Conservation (phyloP, 2,888 invertebrate species). For the Furcula furcula region DNA sequence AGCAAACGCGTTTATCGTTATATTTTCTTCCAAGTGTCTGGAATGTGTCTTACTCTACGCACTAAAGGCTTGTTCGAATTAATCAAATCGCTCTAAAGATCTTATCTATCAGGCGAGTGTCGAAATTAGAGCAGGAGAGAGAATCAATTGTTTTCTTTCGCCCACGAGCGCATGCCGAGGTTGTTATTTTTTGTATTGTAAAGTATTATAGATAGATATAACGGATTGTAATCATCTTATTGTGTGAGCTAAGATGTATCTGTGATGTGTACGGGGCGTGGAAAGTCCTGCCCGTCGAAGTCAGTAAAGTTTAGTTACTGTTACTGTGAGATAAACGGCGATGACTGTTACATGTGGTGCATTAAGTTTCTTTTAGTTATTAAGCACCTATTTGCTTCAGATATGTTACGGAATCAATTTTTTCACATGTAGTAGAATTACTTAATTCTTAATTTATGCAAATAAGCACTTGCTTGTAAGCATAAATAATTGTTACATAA, state of each 20-base stretch:
- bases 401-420: too few species aligned
- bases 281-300: slow-evolving; percentile 34
- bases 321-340: too few species aligned
- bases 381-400: too few species aligned
- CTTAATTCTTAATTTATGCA: too few species aligned
- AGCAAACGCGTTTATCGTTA: too few species aligned
- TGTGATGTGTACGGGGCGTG: slow-evolving; percentile 36
- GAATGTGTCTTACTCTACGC: slow-evolving; percentile 46
- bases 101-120: slow-evolving; percentile 57
- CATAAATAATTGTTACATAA: too few species aligned
- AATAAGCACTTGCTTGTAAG: too few species aligned
- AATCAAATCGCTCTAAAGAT: slow-evolving; percentile 75
- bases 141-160: slow-evolving; percentile 77
- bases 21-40: not conserved
- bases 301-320: not conserved
- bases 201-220: slow-evolving; percentile 68
- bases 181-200: slow-evolving; percentile 62
- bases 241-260: slow-evolving; percentile 75
- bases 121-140: slow-evolving; percentile 78
- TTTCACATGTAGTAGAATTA: too few species aligned
- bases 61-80: slow-evolving; percentile 71
- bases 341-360: too few species aligned
- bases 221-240: slow-evolving; percentile 80
- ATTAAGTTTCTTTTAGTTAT: too few species aligned
- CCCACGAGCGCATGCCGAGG: slow-evolving; percentile 67